Conservation (phyloP, 2,797 vertebrate genomes). For the Parauchenoglanis ngamensis region DNA sequence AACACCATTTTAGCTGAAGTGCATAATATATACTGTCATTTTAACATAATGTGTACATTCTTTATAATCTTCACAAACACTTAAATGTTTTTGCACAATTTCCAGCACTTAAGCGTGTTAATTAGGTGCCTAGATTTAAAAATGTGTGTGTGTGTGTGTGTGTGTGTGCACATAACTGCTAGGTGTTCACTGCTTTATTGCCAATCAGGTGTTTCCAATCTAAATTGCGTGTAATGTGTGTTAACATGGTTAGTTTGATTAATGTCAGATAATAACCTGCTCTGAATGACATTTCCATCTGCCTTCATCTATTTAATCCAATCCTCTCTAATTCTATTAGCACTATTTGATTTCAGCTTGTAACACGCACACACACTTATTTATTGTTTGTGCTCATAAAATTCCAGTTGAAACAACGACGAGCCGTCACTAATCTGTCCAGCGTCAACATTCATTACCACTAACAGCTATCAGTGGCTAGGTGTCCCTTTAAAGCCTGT, state of each 20-base stretch:
- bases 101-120: neutral
- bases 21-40: neutral
- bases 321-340: slow-evolving; percentile 61
- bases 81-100: neutral
- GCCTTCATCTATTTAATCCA: slow-evolving; percentile 62
- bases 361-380: slow-evolving; percentile 58
- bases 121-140: slow-evolving; percentile 1
- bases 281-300: slow-evolving; percentile 58
- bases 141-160: neutral
- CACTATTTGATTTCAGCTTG: slow-evolving; percentile 61
- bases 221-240: slow-evolving; percentile 57
- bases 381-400: slow-evolving; percentile 67
- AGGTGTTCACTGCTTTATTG: slow-evolving; percentile 59
- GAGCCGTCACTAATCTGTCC: slow-evolving; percentile 47
- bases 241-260: slow-evolving; percentile 64
- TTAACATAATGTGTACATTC: neutral
- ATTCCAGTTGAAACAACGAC: slow-evolving; percentile 53
- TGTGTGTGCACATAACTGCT: slow-evolving; percentile 30
- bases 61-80: neutral
- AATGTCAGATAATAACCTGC: slow-evolving; percentile 63
- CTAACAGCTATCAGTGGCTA: neutral
- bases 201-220: slow-evolving; percentile 60
- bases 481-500: slow-evolving; percentile 29
- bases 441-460: slow-evolving; percentile 56
- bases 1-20: neutral